These are phyloP conservation scores for Drosophila kepulauana DNA, from an alignment of 1,140 invertebrate genomes.

Conservation along the genomic window DNA sequence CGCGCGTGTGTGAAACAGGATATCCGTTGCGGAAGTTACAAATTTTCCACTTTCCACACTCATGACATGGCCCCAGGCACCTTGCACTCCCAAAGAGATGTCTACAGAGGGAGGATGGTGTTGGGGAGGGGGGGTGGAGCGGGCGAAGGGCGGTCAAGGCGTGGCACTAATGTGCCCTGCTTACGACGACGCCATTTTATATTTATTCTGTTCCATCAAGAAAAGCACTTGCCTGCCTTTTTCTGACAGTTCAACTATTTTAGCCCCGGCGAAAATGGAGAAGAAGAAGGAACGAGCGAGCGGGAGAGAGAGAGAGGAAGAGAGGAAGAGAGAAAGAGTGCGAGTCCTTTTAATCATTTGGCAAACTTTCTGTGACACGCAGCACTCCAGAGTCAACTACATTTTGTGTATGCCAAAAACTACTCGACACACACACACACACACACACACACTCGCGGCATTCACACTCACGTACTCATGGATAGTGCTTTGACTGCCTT, in stretches of 20 bases:
- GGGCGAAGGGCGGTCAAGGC: neutral
- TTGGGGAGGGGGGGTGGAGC: neutral
- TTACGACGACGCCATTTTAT: conserved; percentile 82
- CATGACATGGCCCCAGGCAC: conserved; percentile 45
- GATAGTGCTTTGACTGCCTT: conserved; percentile 55
- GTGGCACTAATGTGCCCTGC: conserved; percentile 77
- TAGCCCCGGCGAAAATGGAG: conserved; percentile 3
- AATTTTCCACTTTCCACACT: conserved; percentile 83
- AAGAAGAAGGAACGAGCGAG: too few species aligned
- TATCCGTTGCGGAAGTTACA: conserved; percentile 82
- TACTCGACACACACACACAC: conserved; percentile 44
- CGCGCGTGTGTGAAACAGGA: conserved; percentile 78
- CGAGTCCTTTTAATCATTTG: conserved; percentile 81
- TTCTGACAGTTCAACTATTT: conserved; percentile 55
- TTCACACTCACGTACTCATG: conserved; percentile 24
- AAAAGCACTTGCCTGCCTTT: conserved; percentile 58
- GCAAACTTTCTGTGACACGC: conserved; percentile 80
- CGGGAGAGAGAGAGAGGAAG: too few species aligned
- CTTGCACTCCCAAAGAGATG: conserved; percentile 25
- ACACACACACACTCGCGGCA: conserved; percentile 37
- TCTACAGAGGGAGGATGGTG: neutral
- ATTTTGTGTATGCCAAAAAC: conserved; percentile 77
- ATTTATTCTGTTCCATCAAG: conserved; percentile 77
- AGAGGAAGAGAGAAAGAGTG: conserved; percentile 24
- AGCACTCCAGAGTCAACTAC: conserved; percentile 66